A percentile compares a stretch with the other conserved stretches of the same genome.
Conservation (phyloP, 2,113 vertebrate genomes). For the Mohoua ochrocephala region DNA sequence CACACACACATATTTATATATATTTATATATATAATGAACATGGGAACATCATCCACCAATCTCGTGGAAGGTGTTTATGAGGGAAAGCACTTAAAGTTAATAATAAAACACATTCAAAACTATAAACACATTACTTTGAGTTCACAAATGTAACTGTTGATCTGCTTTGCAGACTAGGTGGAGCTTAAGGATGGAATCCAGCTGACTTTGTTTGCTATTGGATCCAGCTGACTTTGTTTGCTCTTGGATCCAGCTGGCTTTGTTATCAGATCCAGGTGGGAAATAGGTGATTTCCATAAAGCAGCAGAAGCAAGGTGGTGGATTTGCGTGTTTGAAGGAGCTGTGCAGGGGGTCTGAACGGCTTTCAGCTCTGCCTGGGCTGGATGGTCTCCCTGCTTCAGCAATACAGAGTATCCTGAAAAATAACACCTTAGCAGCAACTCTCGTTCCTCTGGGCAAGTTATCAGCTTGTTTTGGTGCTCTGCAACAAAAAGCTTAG, state of each 20-base stretch:
- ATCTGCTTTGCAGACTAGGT: background rate
- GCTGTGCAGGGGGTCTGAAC: rapidly evolving
- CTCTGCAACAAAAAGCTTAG: background rate
- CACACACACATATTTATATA: rapidly evolving
- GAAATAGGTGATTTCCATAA: background rate
- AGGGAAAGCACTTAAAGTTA: background rate
- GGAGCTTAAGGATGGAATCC: background rate
- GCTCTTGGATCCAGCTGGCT: background rate
- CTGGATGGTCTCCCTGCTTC: background rate
- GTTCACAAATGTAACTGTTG: background rate
- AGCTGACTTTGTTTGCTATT: background rate
- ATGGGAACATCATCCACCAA: background rate
- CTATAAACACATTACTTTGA: background rate
- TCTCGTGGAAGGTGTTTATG: background rate
- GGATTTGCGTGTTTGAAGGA: background rate
- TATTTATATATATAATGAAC: background rate
- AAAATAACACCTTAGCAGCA: background rate
- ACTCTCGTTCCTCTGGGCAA: rapidly evolving
- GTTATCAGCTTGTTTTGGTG: background rate
- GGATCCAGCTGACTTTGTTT: background rate
- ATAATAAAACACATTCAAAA: background rate
- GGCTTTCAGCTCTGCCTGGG: rapidly evolving
- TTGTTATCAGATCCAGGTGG: background rate
- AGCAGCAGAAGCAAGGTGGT: rapidly evolving
- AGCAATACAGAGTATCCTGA: rapidly evolving